Evolutionary conservation across 2,888 invertebrate species (phyloP).

Genomic region (Diarsia mendica): DNA sequence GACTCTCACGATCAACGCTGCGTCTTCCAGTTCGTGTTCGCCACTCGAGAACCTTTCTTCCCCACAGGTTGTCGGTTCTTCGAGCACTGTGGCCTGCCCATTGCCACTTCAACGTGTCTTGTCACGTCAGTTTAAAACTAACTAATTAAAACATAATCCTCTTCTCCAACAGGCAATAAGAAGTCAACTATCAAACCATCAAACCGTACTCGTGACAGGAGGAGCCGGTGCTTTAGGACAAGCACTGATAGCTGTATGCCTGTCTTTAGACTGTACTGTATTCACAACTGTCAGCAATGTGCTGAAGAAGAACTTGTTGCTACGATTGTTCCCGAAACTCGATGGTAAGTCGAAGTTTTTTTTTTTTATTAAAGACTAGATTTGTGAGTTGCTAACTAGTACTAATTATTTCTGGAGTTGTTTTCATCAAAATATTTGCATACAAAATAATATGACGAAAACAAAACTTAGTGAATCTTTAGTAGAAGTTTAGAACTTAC

Average conservation of each 20-base stretch:
- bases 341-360: constrained; percentile 66
- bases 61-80: too few relatives aligned
- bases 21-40: too few relatives aligned
- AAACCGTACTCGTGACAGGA: constrained; percentile 71
- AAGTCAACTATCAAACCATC: constrained; percentile 50
- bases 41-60: too few relatives aligned
- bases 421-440: too few relatives aligned
- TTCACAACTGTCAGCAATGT: constrained; percentile 73
- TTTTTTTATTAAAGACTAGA: neutral
- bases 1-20: too few relatives aligned
- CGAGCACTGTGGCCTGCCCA: too few relatives aligned
- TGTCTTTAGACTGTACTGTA: constrained; percentile 71
- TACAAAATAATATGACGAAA: too few relatives aligned
- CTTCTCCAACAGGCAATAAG: constrained; percentile 65
- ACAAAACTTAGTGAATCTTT: too few relatives aligned
- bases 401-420: too few relatives aligned
- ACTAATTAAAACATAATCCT: neutral
- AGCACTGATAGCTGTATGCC: constrained; percentile 75
- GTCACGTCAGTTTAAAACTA: too few relatives aligned
- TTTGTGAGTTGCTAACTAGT: neutral
- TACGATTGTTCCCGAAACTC: constrained; percentile 73
- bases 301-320: constrained; percentile 71
- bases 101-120: too few relatives aligned
- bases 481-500: too few relatives aligned
- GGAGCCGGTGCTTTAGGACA: constrained; percentile 78